Evolutionary conservation across 2,888 invertebrate species (phyloP), one percentile per base, ranked within the genome.

Genomic region (Hyles lineata): DNA sequence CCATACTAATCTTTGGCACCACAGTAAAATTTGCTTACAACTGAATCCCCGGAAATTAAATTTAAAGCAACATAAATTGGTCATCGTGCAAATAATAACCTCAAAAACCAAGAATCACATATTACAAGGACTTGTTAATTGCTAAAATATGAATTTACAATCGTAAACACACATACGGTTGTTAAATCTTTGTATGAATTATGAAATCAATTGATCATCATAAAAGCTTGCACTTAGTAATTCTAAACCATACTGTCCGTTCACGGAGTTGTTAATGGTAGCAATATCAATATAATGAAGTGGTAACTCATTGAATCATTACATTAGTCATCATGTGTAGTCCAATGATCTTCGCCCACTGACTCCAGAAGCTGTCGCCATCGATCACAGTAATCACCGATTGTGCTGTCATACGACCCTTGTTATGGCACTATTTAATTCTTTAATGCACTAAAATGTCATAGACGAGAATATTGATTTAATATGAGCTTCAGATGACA

Each of bases 351-450:
- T 73, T 79, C 83, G 81, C 85, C 85, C 83, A 83, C 84, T 72
- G 75, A 73, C 75, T 72, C 74, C 77, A 76, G 81, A 76, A 82
- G 82, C 83, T 77, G 83, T 78, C 80, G 79, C 83, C 83, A 89
- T 93, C 87, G 80, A 92, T 93, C 92, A 90, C 82, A 85, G 83
- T 91, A 90, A 92, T 90, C 86, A 87, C 82, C 88, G 80, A 91
- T 92, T 91, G 91, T 91, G 80, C 84, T 87, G 86, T 86, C 86
- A 82, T 75, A 74, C 77, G 73, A 74, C 74, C 78, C 77, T 79
- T 78, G 77, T 80, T 77, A 72, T 77, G 74, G 70, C 32, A 43
- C 60, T 60, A 71, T 71, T 59, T 43, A 60, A 71, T 15, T 60
- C 70, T 60, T 71, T 79, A 43, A n/a, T 62, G 32, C 23, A 17